phyloP scores from a whole-genome alignment of 2,113 vertebrate genomes.

The Cinclus mexicanus region DNA sequence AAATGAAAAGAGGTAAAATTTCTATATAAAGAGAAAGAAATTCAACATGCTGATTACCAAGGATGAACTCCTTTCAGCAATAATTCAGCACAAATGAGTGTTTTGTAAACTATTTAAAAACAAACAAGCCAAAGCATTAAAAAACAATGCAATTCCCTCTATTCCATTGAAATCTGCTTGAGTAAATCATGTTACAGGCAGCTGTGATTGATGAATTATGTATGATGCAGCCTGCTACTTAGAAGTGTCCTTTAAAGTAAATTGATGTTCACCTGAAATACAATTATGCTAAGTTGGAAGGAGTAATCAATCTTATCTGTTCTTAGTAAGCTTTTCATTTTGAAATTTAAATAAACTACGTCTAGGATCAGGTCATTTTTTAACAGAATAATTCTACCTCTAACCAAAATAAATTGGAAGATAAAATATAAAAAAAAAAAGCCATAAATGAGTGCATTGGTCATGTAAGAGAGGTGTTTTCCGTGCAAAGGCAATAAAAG shows the following conservation, averaged over 20 bases:
- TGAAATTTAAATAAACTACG: conserved; percentile 81
- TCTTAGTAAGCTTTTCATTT: conserved; percentile 81
- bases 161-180: conserved; percentile 69
- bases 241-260: conserved; percentile 86
- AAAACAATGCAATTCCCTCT: conserved; percentile 62
- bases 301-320: conserved; percentile 83
- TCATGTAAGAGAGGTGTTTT: conserved; percentile 24
- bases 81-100: conserved; percentile 45
- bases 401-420: conserved; percentile 67
- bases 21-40: conserved; percentile 16
- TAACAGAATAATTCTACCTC: conserved; percentile 68
- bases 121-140: conserved; percentile 56
- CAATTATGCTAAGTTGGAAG: conserved; percentile 83
- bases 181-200: conserved; percentile 74
- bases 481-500: not conserved
- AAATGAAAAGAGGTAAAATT: not conserved
- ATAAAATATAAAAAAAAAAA: conserved; percentile 66
- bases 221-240: conserved; percentile 82
- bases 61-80: conserved; percentile 39
- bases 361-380: conserved; percentile 74
- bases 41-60: conserved; percentile 9
- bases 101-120: conserved; percentile 64
- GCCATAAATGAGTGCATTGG: conserved; percentile 44
- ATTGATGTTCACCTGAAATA: conserved; percentile 89
- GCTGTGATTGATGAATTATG: conserved; percentile 83